Evolutionary conservation across 1,140 invertebrate species (phyloP), one percentile per base, ranked within the genome.

Genomic region (Ips nitidus): DNA sequence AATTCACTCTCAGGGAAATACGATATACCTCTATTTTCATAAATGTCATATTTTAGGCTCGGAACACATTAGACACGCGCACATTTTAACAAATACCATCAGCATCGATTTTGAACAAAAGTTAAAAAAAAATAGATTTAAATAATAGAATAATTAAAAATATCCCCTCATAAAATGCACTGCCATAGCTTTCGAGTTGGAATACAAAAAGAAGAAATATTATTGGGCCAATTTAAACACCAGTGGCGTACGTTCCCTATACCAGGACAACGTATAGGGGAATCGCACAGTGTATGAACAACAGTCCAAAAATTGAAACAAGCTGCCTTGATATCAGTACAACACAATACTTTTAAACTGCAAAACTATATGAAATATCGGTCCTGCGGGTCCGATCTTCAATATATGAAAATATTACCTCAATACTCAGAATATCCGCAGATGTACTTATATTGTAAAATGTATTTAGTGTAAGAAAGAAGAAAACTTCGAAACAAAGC

Each of bases 251-350:
- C 22, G 22, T 22, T 22, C 22, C 22, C 22, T 22, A 22, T 22
- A 22, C 22, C 22, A 22, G 22, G 22, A 22, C 22, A 22, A 22
- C 22, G 22, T 22, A 22, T 22, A 22, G 22, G 22, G 22, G 22
- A 22, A 22, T 22, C 22, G 22, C 22, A 22, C 22, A 22, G 22
- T 22, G 22, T 22, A 22, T 22, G 22, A 22, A 22, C 22, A 8
- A 50, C 6, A 50, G 45, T 22, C 3, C 45, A 8, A 50, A 50
- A 50, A 69, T 59, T 61, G 78, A 72, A 80, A 80, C 78, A 80
- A 80, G 79, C 78, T 80, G 79, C 79, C 79, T 80, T 80, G 78
- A 79, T 74, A 79, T 79, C 78, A 80, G 79, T 80, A 80, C 79
- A 80, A 80, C 77, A 80, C 70, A 55, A 55, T 65, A 65, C 40